These are phyloP conservation scores for Acleris literana DNA, from an alignment of 2,888 invertebrate genomes.

Conservation along the genomic window DNA sequence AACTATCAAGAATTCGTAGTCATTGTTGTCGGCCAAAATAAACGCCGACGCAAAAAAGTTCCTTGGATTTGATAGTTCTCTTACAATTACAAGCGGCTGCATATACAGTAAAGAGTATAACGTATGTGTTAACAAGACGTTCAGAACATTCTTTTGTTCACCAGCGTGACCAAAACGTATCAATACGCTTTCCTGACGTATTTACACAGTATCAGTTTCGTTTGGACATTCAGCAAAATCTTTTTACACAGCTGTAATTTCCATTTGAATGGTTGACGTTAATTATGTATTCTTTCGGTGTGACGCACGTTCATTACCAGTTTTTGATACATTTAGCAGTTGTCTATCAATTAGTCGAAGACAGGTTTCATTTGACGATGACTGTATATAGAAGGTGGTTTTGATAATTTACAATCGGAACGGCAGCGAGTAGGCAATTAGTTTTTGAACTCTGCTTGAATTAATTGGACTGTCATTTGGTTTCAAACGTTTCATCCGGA, in stretches of 20 bases:
- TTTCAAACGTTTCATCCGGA: not conserved
- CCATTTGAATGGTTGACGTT: constrained; percentile 48
- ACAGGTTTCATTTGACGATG: not conserved
- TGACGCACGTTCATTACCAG: constrained; percentile 44
- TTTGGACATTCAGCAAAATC: constrained; percentile 29
- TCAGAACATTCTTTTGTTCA: constrained; percentile 1
- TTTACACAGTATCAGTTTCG: constrained; percentile 23
- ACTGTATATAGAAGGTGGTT: constrained; percentile 4
- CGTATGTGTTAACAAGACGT: not conserved
- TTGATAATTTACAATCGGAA: constrained; percentile 1
- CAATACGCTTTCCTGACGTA: constrained; percentile 20
- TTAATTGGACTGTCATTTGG: not conserved
- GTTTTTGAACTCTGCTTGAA: not conserved
- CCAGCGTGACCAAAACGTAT: constrained; percentile 9
- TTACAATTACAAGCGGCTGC: not conserved
- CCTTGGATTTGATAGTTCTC: no score
- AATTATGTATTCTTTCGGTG: constrained; percentile 47
- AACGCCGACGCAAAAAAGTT: no score
- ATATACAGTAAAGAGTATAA: not conserved
- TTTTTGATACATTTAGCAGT: constrained; percentile 24
- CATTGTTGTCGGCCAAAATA: no score
- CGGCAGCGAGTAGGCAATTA: not conserved
- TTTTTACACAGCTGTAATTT: constrained; percentile 43
- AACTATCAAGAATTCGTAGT: no score
- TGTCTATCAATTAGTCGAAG: constrained; percentile 5